Evolutionary conservation across 2,113 vertebrate genomes (phyloP).

Genomic region (Myiagra hebetior): DNA sequence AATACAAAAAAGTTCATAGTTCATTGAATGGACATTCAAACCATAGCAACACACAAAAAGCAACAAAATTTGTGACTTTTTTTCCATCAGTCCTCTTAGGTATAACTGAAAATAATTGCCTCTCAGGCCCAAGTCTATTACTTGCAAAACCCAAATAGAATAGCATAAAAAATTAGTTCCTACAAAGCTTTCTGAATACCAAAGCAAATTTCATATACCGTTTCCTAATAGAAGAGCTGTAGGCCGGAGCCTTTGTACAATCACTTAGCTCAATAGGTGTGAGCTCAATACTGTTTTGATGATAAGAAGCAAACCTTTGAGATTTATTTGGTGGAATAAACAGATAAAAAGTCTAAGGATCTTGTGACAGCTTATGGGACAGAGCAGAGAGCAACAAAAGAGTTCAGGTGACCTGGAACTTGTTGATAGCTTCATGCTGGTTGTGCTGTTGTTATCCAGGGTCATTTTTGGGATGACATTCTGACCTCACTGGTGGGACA

Average conservation of each 20-base stretch:
- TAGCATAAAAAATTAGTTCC: neutral
- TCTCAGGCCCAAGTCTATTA: neutral
- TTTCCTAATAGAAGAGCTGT: neutral
- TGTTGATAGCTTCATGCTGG: neutral
- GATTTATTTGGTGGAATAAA: neutral
- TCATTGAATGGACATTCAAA: neutral
- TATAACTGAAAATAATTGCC: neutral
- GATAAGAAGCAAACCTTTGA: neutral
- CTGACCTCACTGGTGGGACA: neutral
- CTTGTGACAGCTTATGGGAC: neutral
- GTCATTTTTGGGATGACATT: neutral
- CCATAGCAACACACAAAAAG: neutral
- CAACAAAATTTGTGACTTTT: neutral
- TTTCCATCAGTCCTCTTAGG: neutral
- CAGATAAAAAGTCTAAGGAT: neutral
- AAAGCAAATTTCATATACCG: neutral
- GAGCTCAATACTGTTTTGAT: neutral
- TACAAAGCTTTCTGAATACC: neutral
- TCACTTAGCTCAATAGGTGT: neutral
- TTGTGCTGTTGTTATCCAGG: neutral
- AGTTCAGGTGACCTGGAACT: neutral
- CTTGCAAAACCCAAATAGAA: neutral
- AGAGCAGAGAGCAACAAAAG: neutral
- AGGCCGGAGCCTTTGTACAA: neutral
- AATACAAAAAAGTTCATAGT: neutral